phyloP scores from a whole-genome alignment of 2,113 vertebrate genomes.

The Eubucco bourcierii region DNA sequence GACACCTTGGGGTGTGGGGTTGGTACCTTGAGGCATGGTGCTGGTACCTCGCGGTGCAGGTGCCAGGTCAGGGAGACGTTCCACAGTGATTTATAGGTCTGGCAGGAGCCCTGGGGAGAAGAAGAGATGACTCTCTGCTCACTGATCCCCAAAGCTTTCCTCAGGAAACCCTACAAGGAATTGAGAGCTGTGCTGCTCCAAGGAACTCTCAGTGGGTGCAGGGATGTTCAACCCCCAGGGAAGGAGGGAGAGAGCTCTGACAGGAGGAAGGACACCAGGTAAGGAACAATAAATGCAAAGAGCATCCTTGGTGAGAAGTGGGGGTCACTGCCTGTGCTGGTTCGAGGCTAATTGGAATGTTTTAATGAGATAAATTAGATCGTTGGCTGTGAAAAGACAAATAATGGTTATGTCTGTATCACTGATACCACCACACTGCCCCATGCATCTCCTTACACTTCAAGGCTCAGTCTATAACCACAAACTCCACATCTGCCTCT shows the following conservation, averaged over 20 bases:
- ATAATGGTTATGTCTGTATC: too few relatives aligned
- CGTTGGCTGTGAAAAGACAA: too few relatives aligned
- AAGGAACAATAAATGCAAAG: background rate
- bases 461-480: background rate
- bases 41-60: too few relatives aligned
- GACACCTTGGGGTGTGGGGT: background rate
- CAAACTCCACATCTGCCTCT: rapidly evolving
- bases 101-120: background rate
- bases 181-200: rapidly evolving
- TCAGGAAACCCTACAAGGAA: background rate
- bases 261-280: background rate
- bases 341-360: too few relatives aligned
- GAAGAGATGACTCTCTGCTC: background rate
- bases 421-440: too few relatives aligned
- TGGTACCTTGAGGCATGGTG: too few relatives aligned
- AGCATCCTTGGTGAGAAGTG: rapidly evolving
- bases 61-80: background rate
- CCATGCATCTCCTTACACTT: rapidly evolving
- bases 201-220: background rate
- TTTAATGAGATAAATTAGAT: too few relatives aligned
- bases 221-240: background rate
- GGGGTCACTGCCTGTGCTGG: background rate
- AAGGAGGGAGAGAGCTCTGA: background rate
- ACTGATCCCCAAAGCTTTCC: background rate
- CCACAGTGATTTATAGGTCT: background rate